Percentiles rank a stretch among this genome's conserved stretches.
Evolutionary conservation across 2,888 invertebrate species (phyloP).

Genomic region (Drosophila fungiperda): DNA sequence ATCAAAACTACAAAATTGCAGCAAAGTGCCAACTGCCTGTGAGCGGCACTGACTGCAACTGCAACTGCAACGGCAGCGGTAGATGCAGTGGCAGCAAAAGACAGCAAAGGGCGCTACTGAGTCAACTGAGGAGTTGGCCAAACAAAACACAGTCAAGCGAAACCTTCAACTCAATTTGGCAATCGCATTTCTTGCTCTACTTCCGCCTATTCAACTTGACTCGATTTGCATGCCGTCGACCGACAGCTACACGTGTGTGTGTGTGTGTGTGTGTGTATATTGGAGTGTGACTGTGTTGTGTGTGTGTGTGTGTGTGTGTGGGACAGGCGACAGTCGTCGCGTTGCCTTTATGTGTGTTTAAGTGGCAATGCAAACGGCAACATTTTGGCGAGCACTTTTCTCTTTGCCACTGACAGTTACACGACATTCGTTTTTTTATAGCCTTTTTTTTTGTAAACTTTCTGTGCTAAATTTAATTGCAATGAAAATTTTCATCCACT

Average conservation of each 20-base stretch:
- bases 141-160: constrained; percentile 81
- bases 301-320: constrained; percentile 13
- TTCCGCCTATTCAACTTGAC: constrained; percentile 81
- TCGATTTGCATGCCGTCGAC: constrained; percentile 77
- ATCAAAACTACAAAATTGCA: constrained; percentile 82
- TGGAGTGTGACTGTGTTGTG: constrained; percentile 20
- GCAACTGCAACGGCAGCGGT: constrained; percentile 10
- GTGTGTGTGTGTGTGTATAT: constrained; percentile 18
- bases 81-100: constrained; percentile 31
- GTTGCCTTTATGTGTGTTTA: constrained; percentile 75
- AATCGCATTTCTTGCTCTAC: constrained; percentile 82
- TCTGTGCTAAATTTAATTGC: constrained; percentile 77
- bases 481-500: constrained; percentile 75
- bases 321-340: constrained; percentile 30
- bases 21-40: constrained; percentile 80
- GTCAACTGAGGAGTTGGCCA: constrained; percentile 72
- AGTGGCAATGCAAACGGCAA: constrained; percentile 81
- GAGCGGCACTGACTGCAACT: constrained; percentile 36
- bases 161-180: constrained; percentile 81
- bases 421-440: constrained; percentile 53
- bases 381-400: constrained; percentile 74
- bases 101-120: constrained; percentile 64
- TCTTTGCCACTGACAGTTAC: constrained; percentile 69
- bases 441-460: constrained; percentile 48
- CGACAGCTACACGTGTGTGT: constrained; percentile 48